A percentile compares a stretch with the other conserved stretches of the same genome.
Evolutionary conservation across 1,140 invertebrate genomes (phyloP).

Genomic region (Bilobella aurantiaca): DNA sequence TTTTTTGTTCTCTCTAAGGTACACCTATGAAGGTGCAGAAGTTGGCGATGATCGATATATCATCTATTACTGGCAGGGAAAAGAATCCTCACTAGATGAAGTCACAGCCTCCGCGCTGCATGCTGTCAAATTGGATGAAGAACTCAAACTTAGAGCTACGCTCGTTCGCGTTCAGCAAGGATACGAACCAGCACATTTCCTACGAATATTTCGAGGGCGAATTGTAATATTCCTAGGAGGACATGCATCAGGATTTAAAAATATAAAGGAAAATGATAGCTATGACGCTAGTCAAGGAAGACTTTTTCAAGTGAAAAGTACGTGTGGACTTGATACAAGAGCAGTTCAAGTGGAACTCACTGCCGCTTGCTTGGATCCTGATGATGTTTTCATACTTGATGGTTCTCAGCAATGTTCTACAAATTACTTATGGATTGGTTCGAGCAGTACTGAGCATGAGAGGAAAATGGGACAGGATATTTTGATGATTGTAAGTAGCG

Average conservation of each 20-base stretch:
- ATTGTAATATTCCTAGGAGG: conserved; percentile 49
- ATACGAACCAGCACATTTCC: conserved; percentile 62
- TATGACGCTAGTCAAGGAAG: conserved; percentile 50
- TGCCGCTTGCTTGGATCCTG: conserved; percentile 53
- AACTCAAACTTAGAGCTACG: conserved; percentile 47
- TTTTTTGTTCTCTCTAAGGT: too few species aligned
- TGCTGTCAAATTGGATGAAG: conserved; percentile 51
- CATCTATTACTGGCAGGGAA: conserved; percentile 64
- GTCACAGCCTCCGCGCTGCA: conserved; percentile 53
- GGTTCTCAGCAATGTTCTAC: conserved; percentile 38
- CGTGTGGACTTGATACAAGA: conserved; percentile 49
- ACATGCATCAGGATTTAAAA: conserved; percentile 48
- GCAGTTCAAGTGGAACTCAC: conserved; percentile 52
- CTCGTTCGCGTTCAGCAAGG: conserved; percentile 60
- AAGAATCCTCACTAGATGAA: conserved; percentile 50
- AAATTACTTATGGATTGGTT: conserved; percentile 13
- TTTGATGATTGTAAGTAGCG: conserved; percentile 46
- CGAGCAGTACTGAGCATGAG: conserved; percentile 56
- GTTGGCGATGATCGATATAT: conserved; percentile 45
- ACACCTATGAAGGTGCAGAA: too few species aligned
- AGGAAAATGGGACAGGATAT: conserved; percentile 50
- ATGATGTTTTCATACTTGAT: conserved; percentile 59
- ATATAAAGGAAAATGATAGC: conserved; percentile 48
- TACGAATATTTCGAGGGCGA: conserved; percentile 62
- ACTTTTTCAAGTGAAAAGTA: conserved; percentile 52